Conservation (phyloP, 92 coral and sea anemone genomes). For the Pocillopora meandrina region DNA sequence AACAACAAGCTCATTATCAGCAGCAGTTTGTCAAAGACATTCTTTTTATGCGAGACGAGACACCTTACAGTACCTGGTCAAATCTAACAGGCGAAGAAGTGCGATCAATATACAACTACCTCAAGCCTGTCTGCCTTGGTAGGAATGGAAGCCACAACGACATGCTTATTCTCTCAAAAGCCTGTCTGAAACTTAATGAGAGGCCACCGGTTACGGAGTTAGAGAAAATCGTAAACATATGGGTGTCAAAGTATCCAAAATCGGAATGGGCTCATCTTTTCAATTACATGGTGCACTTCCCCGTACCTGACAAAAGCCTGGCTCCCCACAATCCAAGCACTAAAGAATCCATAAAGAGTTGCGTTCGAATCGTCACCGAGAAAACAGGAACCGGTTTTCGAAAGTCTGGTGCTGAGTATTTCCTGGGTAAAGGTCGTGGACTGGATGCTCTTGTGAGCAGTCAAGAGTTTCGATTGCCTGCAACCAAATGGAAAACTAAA, state of each 20-base stretch:
- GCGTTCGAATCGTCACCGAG: conserved; percentile 36
- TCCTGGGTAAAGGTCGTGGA: conserved; percentile 64
- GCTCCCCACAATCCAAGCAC: conserved; percentile 36
- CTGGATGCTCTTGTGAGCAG: conserved; percentile 51
- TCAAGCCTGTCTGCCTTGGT: conserved; percentile 30
- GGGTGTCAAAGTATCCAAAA: conserved; percentile 39
- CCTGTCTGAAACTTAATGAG: conserved; percentile 47
- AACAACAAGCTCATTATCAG: conserved; percentile 38
- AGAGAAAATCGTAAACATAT: conserved; percentile 17
- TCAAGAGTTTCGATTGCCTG: conserved; percentile 23
- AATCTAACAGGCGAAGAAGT: conserved; percentile 19
- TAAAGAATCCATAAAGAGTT: conserved; percentile 43
- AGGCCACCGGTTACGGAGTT: conserved; percentile 57
- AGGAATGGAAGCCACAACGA: conserved; percentile 43
- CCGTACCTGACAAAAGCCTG: conserved; percentile 51
- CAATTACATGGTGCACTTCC: conserved; percentile 72
- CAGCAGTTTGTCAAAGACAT: conserved; percentile 61
- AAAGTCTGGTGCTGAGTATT: conserved; percentile 67
- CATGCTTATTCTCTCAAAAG: conserved; percentile 59
- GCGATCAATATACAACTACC: conserved; percentile 21
- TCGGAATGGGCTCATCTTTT: conserved; percentile 71
- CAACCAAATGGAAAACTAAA: conserved; percentile 39
- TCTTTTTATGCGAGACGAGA: conserved; percentile 56
- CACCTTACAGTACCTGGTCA: conserved; percentile 61
- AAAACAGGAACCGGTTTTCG: conserved; percentile 34